Evolutionary conservation across 2,797 vertebrate species (phyloP), one percentile per base, ranked within the genome.

Genomic region (Caiman crocodilus): DNA sequence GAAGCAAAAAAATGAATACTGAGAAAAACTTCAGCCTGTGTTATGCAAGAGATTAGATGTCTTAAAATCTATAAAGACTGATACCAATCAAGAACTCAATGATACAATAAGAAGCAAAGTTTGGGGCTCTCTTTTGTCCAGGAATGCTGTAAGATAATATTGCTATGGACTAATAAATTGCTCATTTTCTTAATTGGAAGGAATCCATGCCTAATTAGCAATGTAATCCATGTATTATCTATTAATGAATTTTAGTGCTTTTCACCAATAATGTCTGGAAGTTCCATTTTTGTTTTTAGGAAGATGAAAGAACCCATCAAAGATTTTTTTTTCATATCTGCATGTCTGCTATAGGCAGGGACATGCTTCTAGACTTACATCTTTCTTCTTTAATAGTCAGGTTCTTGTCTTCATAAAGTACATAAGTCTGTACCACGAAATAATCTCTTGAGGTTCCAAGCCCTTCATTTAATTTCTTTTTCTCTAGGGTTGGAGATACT

Each of bases 391-490:
- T 71, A 85, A 64, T 84, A 63, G 28, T 2, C 2, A 81, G 60
- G 30, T 56, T 61, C 50, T 28, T 17, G 59, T 73, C 59, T 64
- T 75, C 77, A 90, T 82, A 83, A 90, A 88, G 25, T 69, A 85
- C 13, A 55, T 76, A 32, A 25, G 14, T 58, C 15, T 82, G 50
- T 69, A 60, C 64, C 2, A 82, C 28, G 5, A 69, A 69, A 32
- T 75, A 76, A 11, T 4, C 69, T 85, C n/a, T 15, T 71, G 12
- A 83, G 73, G 32, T 76, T 85, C n/a, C 58, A 78, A 84, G 50
- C 76, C 16, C 15, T 94, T 94, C 94, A 10, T 14, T 82, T 85
- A 8, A 7, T 92, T 92, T 28, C 20, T 87, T 81, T 92, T 10
- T 17, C 7, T 87, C n/a, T 67, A 76, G n/a, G 9, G 4, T 81